phyloP scores from a whole-genome alignment of 2,888 invertebrate genomes.

The Lamellibrachia satsuma region DNA sequence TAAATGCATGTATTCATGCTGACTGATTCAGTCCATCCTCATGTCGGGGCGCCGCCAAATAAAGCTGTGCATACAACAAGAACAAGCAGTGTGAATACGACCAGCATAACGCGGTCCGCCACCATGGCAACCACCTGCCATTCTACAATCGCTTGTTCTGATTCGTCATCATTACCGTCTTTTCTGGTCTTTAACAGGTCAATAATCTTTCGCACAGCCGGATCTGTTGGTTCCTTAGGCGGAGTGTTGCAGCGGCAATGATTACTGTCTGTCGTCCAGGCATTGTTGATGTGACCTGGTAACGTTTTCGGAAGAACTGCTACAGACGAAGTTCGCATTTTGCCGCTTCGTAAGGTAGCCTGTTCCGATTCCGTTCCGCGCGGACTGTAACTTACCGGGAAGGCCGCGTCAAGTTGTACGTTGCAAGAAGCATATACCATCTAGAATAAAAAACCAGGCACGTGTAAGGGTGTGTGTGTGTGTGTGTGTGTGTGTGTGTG shows the following conservation, averaged over 20 bases:
- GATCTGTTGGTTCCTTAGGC: background rate
- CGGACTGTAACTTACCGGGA: background rate
- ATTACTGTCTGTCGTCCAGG: background rate
- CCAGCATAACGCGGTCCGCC: background rate
- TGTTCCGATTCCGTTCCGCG: background rate
- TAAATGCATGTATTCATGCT: background rate
- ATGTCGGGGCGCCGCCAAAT: background rate
- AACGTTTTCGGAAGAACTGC: background rate
- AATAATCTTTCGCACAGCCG: background rate
- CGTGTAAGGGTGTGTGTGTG: background rate
- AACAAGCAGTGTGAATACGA: background rate
- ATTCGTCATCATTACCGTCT: background rate
- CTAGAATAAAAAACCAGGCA: background rate
- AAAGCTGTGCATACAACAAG: background rate
- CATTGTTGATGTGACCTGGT: background rate
- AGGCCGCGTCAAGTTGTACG: background rate
- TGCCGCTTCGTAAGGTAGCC: background rate
- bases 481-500: too few relatives aligned
- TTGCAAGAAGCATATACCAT: background rate
- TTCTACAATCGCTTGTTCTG: background rate
- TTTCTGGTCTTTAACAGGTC: background rate
- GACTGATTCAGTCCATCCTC: background rate
- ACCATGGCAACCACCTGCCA: slow-evolving; percentile 5
- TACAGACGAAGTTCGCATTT: background rate
- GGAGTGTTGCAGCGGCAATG: background rate